A percentile compares a stretch with the other conserved stretches of the same genome.
These are phyloP conservation scores for Ctenoplectra terminalis DNA, from an alignment of 1,140 invertebrate species.

Conservation along the genomic window DNA sequence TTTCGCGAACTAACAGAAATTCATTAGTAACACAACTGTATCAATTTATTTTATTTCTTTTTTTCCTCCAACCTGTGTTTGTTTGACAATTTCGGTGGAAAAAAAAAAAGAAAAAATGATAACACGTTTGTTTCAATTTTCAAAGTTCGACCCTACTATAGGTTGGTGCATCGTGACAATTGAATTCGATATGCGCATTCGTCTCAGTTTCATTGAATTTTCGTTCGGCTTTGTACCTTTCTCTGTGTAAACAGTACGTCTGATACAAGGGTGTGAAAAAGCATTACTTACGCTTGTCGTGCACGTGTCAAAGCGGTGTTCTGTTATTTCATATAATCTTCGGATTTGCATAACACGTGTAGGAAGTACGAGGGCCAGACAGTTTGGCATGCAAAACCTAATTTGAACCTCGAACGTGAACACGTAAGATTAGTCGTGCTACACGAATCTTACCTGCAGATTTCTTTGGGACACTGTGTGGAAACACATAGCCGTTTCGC, in stretches of 20 bases:
- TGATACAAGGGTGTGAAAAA: slow-evolving; percentile 36
- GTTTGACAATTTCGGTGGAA: neutral
- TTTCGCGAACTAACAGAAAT: slow-evolving; percentile 10
- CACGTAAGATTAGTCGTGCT: slow-evolving; percentile 44
- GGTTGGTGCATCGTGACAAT: neutral
- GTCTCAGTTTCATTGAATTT: neutral
- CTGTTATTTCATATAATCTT: slow-evolving; percentile 44
- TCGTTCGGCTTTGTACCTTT: neutral
- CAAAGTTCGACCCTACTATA: neutral
- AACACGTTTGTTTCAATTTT: neutral
- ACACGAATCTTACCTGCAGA: slow-evolving; percentile 39
- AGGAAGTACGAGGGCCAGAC: neutral
- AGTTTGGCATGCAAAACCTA: slow-evolving; percentile 46
- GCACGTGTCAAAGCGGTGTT: slow-evolving; percentile 15
- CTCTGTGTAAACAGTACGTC: neutral
- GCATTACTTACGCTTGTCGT: slow-evolving; percentile 3
- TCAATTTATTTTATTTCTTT: too few relatives aligned
- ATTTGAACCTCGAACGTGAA: slow-evolving; percentile 27
- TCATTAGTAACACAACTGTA: neutral
- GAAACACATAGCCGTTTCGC: slow-evolving; percentile 15
- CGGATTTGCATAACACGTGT: slow-evolving; percentile 40
- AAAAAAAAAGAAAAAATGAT: neutral
- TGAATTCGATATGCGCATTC: slow-evolving; percentile 4
- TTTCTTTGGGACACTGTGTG: slow-evolving; percentile 36
- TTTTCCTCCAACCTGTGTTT: slow-evolving; percentile 2